Evolutionary conservation across 1,140 invertebrate species (phyloP).

Genomic region (Zaprionus vittiger): DNA sequence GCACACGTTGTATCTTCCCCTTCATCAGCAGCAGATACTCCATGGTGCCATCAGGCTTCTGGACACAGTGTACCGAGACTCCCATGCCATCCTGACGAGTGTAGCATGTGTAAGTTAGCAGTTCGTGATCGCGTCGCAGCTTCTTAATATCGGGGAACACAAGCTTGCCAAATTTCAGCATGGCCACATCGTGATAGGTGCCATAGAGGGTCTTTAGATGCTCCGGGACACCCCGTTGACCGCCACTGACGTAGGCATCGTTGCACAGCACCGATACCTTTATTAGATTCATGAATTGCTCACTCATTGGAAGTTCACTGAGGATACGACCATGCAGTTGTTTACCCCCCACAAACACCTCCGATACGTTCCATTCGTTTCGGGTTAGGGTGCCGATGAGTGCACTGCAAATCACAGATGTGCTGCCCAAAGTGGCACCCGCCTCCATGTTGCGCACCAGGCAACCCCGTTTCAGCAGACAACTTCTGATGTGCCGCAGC

Average conservation of each 20-base stretch:
- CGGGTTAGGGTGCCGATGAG: conserved; percentile 37
- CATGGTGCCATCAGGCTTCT: neutral
- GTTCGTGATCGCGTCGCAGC: conserved; percentile 30
- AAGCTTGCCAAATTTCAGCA: conserved; percentile 33
- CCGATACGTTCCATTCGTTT: conserved; percentile 32
- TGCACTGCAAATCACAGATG: conserved; percentile 50
- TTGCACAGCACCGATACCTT: conserved; percentile 51
- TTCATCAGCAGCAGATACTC: conserved; percentile 50
- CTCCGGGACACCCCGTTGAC: conserved; percentile 40
- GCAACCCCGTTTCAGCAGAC: conserved; percentile 25
- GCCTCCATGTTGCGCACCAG: conserved; percentile 46
- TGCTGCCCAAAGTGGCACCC: conserved; percentile 42
- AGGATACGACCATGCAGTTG: neutral
- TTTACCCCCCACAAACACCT: conserved; percentile 44
- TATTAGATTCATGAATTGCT: conserved; percentile 26
- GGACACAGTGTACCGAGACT: conserved; percentile 45
- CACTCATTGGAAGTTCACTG: neutral
- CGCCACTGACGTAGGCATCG: conserved; percentile 34
- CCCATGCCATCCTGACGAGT: conserved; percentile 26
- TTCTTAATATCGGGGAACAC: conserved; percentile 14
- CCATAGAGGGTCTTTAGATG: conserved; percentile 41
- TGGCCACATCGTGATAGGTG: conserved; percentile 31
- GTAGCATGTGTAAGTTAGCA: conserved; percentile 30
- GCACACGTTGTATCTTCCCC: conserved; percentile 29
- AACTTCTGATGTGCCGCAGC: neutral